Conservation (phyloP, 2,888 invertebrate genomes). For the Pyrgus malvae region DNA sequence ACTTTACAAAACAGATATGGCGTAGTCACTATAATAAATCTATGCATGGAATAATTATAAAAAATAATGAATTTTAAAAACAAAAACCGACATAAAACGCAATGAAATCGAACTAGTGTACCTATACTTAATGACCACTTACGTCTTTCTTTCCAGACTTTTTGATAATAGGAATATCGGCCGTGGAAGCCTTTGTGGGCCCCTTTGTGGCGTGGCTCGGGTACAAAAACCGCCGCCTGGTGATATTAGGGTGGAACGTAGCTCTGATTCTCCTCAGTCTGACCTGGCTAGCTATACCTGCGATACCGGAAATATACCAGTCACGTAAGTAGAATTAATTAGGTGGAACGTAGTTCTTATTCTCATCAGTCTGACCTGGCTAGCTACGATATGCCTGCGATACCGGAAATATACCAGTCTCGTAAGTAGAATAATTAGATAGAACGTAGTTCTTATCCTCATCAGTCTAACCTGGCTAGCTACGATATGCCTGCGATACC, state of each 20-base stretch:
- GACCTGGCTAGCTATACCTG: constrained; percentile 32
- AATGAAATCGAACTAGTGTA: no score
- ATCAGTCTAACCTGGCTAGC: no score
- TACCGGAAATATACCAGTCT: no score
- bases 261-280: constrained; percentile 5
- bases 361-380: not conserved
- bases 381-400: no score
- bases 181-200: constrained; percentile 29
- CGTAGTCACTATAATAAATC: no score
- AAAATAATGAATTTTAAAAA: no score
- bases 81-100: not conserved
- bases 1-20: no score
- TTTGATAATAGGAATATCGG: constrained; percentile 31
- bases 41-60: no score
- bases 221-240: constrained; percentile 25
- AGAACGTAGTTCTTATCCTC: no score
- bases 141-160: constrained; percentile 26
- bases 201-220: constrained; percentile 38
- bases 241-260: constrained; percentile 20
- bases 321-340: constrained; percentile 20
- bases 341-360: no score
- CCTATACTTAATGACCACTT: not conserved
- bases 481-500: no score
- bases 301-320: not conserved
- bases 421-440: no score